phyloP scores from a whole-genome alignment of 2,113 vertebrate species.

The Macrotus californicus region DNA sequence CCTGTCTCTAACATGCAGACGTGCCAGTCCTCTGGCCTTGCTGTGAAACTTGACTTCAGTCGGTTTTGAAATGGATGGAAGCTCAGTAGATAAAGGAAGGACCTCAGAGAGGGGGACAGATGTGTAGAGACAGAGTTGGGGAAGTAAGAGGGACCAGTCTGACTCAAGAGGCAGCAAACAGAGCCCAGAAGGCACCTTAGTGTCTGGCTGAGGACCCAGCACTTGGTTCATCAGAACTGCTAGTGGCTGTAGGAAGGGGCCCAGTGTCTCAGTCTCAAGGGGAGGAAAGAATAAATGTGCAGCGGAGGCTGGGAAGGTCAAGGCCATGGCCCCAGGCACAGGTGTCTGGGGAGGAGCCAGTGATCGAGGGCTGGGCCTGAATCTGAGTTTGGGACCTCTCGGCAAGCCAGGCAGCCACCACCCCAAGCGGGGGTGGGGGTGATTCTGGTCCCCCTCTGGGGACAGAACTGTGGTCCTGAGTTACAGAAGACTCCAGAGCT shows the following conservation, averaged over 20 bases:
- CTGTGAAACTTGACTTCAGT: not conserved
- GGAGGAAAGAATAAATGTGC: not conserved
- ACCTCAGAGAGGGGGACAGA: not conserved
- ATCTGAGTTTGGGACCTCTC: not conserved
- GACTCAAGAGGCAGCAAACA: too few species aligned
- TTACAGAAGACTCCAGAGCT: not conserved
- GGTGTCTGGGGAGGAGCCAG: not conserved
- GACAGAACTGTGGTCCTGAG: not conserved
- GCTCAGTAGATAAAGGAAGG: not conserved
- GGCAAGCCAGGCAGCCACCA: not conserved
- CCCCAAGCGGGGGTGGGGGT: not conserved
- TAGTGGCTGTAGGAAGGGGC: not conserved
- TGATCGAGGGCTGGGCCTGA: not conserved
- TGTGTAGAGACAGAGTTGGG: not conserved
- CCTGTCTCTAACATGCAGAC: not conserved
- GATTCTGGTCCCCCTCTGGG: not conserved
- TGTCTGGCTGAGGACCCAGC: not conserved
- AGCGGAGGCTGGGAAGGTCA: not conserved
- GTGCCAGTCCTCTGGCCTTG: not conserved
- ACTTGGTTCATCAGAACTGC: not conserved
- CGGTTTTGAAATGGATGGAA: not conserved
- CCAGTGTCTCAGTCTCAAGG: not conserved
- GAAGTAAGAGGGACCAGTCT: too few species aligned
- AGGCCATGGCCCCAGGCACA: not conserved
- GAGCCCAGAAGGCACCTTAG: not conserved